A percentile compares a stretch with the other conserved stretches of the same genome.
Conservation (phyloP, 2,888 invertebrate genomes). For the Griposia aprilina region DNA sequence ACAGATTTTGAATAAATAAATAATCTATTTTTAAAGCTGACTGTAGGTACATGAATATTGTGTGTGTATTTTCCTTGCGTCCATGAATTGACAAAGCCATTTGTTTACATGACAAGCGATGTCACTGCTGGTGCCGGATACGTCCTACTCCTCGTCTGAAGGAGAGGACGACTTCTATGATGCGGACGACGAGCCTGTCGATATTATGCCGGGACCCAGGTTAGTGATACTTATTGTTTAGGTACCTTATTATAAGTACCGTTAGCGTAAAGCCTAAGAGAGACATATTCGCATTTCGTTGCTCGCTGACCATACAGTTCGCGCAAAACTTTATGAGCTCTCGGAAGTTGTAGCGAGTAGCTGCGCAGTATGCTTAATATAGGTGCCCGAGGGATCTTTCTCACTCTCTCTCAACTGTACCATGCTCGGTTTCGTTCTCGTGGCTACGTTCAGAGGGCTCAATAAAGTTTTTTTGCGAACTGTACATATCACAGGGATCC, state of each 20-base stretch:
- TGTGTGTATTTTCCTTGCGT: background rate
- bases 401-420: no score
- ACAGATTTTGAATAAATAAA: no score
- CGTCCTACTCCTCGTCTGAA: slow-evolving; percentile 99
- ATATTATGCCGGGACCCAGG: slow-evolving; percentile 78
- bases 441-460: no score
- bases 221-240: slow-evolving; percentile 71
- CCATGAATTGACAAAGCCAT: slow-evolving; percentile 31
- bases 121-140: slow-evolving; percentile 95
- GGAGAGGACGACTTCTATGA: slow-evolving; percentile 98
- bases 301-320: no score
- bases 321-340: no score
- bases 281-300: no score
- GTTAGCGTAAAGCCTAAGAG: background rate
- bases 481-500: no score
- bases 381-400: no score
- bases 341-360: no score
- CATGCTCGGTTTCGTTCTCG: no score
- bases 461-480: no score
- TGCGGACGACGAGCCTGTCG: slow-evolving; percentile 93
- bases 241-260: background rate
- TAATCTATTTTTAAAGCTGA: background rate
- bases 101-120: slow-evolving; percentile 85
- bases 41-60: background rate
- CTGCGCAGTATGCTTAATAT: no score